phyloP scores from a whole-genome alignment of 2,888 invertebrate genomes.

The Platycheirus rosarum region DNA sequence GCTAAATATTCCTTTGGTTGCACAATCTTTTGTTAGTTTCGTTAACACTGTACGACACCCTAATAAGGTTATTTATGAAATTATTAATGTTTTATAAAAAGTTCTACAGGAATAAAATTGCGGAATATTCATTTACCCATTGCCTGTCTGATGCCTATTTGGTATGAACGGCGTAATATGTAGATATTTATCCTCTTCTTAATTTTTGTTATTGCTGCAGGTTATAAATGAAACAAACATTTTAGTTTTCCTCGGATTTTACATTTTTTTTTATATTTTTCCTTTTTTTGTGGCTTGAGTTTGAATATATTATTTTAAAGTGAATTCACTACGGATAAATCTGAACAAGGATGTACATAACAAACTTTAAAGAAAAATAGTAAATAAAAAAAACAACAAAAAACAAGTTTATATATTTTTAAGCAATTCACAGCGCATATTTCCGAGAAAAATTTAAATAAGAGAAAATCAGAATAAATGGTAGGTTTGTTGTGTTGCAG shows the following conservation, averaged over 20 bases:
- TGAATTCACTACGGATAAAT: conserved; percentile 51
- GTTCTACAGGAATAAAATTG: too few species aligned
- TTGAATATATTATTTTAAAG: conserved; percentile 34
- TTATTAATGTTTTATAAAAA: too few species aligned
- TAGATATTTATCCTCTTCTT: too few species aligned
- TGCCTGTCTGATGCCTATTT: too few species aligned
- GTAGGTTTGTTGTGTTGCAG: conserved; percentile 16
- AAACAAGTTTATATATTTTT: conserved; percentile 9
- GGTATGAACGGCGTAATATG: too few species aligned
- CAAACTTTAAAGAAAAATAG: conserved; percentile 43
- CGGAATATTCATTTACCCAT: too few species aligned
- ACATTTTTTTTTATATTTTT: conserved; percentile 50
- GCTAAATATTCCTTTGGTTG: too few species aligned
- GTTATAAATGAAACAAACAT: conserved; percentile 39
- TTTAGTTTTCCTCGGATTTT: conserved; percentile 65
- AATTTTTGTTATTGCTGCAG: too few species aligned
- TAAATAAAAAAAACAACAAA: conserved; percentile 20
- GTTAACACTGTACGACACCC: too few species aligned
- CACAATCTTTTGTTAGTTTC: too few species aligned
- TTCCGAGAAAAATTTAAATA: conserved; percentile 67
- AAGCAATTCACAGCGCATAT: conserved; percentile 69
- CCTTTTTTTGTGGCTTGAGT: conserved; percentile 40
- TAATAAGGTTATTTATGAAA: too few species aligned
- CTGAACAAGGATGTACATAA: conserved; percentile 49
- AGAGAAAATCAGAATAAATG: conserved; percentile 1